Conservation (phyloP, 1,140 invertebrate genomes). For the Drosophila kohkoa region DNA sequence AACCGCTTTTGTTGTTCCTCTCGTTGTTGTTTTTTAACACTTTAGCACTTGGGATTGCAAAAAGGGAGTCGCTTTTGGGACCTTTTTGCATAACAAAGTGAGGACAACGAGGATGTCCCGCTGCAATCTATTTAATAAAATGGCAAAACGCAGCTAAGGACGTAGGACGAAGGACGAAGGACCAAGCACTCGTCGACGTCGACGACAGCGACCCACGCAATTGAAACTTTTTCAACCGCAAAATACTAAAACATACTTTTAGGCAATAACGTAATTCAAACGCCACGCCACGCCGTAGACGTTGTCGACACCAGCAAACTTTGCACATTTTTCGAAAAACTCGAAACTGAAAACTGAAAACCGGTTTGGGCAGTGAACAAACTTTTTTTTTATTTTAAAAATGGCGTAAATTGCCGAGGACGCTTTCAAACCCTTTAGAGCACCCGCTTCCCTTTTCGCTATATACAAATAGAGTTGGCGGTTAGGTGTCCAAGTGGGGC, state of each 20-base stretch:
- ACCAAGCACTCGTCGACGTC: not conserved
- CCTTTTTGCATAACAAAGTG: conserved; percentile 74
- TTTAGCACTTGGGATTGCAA: conserved; percentile 41
- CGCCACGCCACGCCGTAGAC: conserved; percentile 56
- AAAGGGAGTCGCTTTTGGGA: conserved; percentile 34
- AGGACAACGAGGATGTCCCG: conserved; percentile 47
- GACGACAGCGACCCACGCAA: conserved; percentile 68
- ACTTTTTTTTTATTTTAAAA: conserved; percentile 54
- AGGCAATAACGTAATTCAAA: conserved; percentile 81
- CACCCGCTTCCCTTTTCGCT: not conserved
- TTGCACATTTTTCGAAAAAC: conserved; percentile 68
- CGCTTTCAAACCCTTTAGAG: conserved; percentile 44
- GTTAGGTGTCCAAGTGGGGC: conserved; percentile 66
- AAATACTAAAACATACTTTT: conserved; percentile 79
- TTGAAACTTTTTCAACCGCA: conserved; percentile 81
- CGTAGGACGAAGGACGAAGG: not conserved
- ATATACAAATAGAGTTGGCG: conserved; percentile 52
- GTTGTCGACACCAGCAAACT: conserved; percentile 69
- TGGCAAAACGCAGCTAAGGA: conserved; percentile 36
- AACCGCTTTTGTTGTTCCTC: conserved; percentile 15
- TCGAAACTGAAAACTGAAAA: conserved; percentile 57
- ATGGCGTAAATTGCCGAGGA: conserved; percentile 73
- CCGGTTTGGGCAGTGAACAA: conserved; percentile 42
- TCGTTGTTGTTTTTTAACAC: conserved; percentile 37
- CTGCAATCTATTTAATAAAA: conserved; percentile 81